Base-by-base conservation (phyloP, 2,113 vertebrate species). In the Colius striatus region DNA sequence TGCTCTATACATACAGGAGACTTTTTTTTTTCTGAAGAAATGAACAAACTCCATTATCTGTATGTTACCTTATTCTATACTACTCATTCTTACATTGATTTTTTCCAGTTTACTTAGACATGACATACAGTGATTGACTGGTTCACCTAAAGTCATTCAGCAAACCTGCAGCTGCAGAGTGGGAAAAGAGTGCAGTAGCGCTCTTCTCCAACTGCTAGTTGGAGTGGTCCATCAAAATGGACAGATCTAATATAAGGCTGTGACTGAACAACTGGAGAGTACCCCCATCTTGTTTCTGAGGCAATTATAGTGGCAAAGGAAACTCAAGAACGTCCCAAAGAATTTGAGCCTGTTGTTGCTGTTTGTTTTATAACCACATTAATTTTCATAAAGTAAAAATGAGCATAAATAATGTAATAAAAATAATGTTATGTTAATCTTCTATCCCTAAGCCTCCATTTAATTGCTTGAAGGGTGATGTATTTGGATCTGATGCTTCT, bases 351-450 rank as follows among this genome's bases (percentile, higher is more conserved):
- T 30, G 30, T 47, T 45, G 78, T 67, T 83, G 15, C 8, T 53
- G 51, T 84, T 73, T 79, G 27, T 77, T 92, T 34, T 87, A 76
- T 68, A 43, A 60, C 12, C 8, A 82, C 11, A 53, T 86, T 95
- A 89, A 87, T 89, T 95, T 97, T 95, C 78, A 30, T 85, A 34
- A 87, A 95, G 34, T 36, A 87, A 96, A 96, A 96, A 91, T 63
- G 10, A 27, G 25, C 68, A 71, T 87, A 93, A 95, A 92, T 84
- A 95, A 86, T 85, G 68, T 38, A 90, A 95, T 95, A 87, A 91
- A 85, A 95, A 94, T 92, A 95, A 96, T 62, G 26, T 21, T 60
- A 90, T 93, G 90, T 67, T 97, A 95, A 97, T 96, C 89, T 93
- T 63, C 53, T 61, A 58, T 80, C 83, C 34, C 34, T 94, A 90